Evolutionary conservation across 2,888 invertebrate species (phyloP).

Genomic region (Ctena decussata): DNA sequence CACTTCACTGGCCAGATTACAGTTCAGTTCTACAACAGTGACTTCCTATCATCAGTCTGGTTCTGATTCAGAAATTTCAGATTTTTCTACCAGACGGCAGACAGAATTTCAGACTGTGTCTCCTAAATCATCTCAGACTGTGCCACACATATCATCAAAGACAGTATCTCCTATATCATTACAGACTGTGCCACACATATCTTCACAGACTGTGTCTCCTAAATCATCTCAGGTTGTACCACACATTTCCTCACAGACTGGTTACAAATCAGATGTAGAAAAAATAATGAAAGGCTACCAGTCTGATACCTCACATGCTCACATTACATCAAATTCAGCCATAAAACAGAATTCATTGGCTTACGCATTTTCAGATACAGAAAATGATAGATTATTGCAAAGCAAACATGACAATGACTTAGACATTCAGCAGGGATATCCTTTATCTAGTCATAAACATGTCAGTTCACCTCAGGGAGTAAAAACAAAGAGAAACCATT

Average conservation of each 20-base stretch:
- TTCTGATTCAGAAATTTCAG: not conserved
- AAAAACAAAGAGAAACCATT: not conserved
- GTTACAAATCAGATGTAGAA: not conserved
- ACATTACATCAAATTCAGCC: not conserved
- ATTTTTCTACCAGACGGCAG: not conserved
- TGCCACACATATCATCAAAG: not conserved
- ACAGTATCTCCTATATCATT: not conserved
- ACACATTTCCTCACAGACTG: not conserved
- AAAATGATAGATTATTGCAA: not conserved
- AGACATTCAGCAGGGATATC: not conserved
- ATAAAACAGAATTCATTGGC: not conserved
- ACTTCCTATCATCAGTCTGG: conserved; percentile 6
- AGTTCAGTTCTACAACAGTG: not conserved
- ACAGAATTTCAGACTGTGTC: not conserved
- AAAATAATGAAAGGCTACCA: not conserved
- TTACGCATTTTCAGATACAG: not conserved
- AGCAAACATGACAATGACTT: not conserved
- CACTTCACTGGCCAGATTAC: not conserved
- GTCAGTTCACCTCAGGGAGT: not conserved
- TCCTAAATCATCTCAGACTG: not conserved
- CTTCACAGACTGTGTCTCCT: not conserved
- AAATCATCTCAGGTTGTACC: not conserved
- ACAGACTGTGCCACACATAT: not conserved
- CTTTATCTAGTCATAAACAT: not conserved
- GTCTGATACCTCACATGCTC: not conserved